Conservation (phyloP, 2,113 vertebrate species). For the Tragelaphus scriptus region DNA sequence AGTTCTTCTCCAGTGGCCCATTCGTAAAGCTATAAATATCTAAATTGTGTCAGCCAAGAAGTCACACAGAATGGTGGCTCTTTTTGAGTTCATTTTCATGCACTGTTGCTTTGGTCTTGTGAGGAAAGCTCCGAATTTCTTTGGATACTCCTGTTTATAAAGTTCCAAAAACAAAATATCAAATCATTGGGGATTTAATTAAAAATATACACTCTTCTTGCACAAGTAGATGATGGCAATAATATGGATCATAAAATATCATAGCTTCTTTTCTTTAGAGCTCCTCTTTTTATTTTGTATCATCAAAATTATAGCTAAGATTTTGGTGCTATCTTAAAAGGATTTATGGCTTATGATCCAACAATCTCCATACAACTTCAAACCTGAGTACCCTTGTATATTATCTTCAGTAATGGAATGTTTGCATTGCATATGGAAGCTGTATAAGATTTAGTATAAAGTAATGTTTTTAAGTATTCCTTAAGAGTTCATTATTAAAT, state of each 20-base stretch:
- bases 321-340: not conserved
- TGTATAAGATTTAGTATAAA: not conserved
- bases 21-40: slow-evolving; percentile 89
- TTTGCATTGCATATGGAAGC: not conserved
- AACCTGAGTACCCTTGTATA: not conserved
- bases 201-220: slow-evolving; percentile 16
- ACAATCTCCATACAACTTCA: not conserved
- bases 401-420: not conserved
- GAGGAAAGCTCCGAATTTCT: slow-evolving; percentile 77
- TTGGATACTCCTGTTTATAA: slow-evolving; percentile 68
- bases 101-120: slow-evolving; percentile 83
- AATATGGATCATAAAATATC: not conserved
- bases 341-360: not conserved
- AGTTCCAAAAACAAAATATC: slow-evolving; percentile 76
- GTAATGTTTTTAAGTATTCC: not conserved
- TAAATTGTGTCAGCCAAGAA: slow-evolving; percentile 87
- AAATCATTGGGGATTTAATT: slow-evolving; percentile 57
- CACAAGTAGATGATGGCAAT: not conserved
- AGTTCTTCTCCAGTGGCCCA: slow-evolving; percentile 85
- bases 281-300: not conserved
- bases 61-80: slow-evolving; percentile 82
- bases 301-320: not conserved
- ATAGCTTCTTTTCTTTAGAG: not conserved
- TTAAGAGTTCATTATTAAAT: not conserved
- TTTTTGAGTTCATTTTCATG: slow-evolving; percentile 88